Conservation (phyloP, 2,797 vertebrate genomes). For the Microcaecilia unicolor region DNA sequence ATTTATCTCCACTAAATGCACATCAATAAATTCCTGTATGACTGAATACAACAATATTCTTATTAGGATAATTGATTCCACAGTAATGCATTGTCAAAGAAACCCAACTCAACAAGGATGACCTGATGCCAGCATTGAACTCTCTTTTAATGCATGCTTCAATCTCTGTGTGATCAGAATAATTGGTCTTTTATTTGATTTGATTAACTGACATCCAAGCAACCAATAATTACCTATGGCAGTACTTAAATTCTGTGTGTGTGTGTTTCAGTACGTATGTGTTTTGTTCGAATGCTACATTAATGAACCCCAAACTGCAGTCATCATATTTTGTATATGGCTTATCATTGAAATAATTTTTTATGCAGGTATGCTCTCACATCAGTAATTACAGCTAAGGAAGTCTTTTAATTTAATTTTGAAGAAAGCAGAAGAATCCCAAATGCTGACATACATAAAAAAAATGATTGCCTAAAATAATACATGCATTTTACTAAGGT, state of each 20-base stretch:
- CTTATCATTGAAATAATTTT: constrained; percentile 66
- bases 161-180: constrained; percentile 68
- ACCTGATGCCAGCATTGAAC: constrained; percentile 44
- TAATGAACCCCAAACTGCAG: constrained; percentile 47
- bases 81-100: constrained; percentile 22
- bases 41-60: constrained; percentile 42
- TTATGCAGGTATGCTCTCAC: constrained; percentile 41
- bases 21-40: constrained; percentile 36
- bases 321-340: constrained; percentile 43
- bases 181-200: constrained; percentile 80
- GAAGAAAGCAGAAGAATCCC: constrained; percentile 40
- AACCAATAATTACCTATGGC: constrained; percentile 60
- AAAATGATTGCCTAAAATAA: too few species aligned
- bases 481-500: constrained; percentile 66
- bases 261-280: too few species aligned
- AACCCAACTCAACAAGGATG: constrained; percentile 34
- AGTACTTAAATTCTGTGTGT: constrained; percentile 49
- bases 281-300: constrained; percentile 36
- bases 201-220: constrained; percentile 62
- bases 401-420: constrained; percentile 52
- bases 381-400: constrained; percentile 24
- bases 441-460: too few species aligned
- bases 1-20: too few species aligned
- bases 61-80: constrained; percentile 66
- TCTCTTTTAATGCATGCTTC: constrained; percentile 68